Evolutionary conservation across 2,888 invertebrate species (phyloP).

Genomic region (Orthosia cruda): DNA sequence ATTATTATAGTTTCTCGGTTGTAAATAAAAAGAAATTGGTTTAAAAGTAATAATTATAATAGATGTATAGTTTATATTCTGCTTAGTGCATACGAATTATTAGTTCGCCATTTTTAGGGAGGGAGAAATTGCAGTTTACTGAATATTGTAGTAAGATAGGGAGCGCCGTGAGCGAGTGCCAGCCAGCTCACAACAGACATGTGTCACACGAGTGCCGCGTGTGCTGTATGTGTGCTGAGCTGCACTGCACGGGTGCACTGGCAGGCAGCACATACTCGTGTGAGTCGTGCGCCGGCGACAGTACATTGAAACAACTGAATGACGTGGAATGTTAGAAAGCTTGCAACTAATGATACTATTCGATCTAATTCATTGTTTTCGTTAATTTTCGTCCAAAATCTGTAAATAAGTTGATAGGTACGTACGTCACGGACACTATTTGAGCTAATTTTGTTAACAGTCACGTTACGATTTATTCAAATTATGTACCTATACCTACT

Average conservation of each 20-base stretch:
- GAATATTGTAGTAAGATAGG: constrained; percentile 56
- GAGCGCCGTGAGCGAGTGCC: constrained; percentile 24
- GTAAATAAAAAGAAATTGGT: constrained; percentile 83
- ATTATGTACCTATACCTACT: constrained; percentile 85
- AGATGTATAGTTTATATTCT: constrained; percentile 74
- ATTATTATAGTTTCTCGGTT: constrained; percentile 77
- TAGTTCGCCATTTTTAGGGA: constrained; percentile 63
- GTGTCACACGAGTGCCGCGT: no score
- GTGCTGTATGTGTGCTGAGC: no score
- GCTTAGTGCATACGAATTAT: constrained; percentile 71
- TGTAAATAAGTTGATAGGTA: constrained; percentile 80
- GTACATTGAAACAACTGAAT: constrained; percentile 27
- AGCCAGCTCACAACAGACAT: neutral
- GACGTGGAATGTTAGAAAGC: constrained; percentile 53
- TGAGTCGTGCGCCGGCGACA: no score
- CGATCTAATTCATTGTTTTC: constrained; percentile 68
- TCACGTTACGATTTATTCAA: constrained; percentile 82
- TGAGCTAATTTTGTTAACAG: constrained; percentile 79
- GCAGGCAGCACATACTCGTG: constrained; percentile 12
- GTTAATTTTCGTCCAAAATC: constrained; percentile 72
- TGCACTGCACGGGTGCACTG: no score
- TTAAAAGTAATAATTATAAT: constrained; percentile 72
- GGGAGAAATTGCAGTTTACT: constrained; percentile 61
- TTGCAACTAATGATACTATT: constrained; percentile 67
- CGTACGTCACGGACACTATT: constrained; percentile 67